Conservation (phyloP, 2,797 vertebrate species). For the Ctenopoma multispine region DNA sequence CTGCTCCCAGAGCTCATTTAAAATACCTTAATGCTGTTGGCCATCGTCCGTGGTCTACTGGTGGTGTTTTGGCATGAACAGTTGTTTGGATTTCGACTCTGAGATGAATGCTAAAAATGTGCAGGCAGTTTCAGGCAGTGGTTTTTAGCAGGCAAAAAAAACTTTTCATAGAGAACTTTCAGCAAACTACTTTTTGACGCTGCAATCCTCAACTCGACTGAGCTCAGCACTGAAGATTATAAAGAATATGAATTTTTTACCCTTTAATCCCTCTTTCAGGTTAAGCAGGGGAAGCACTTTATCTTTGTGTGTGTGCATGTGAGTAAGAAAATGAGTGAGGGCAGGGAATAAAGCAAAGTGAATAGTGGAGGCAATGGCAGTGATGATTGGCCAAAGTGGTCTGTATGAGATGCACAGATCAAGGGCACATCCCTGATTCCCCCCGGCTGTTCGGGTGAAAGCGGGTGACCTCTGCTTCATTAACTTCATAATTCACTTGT, state of each 20-base stretch:
- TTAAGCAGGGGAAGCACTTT: constrained; percentile 60
- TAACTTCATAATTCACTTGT: constrained; percentile 39
- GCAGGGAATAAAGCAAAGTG: constrained; percentile 24
- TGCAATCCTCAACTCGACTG: constrained; percentile 54
- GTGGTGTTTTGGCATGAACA: constrained; percentile 54
- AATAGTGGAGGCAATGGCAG: constrained; percentile 28
- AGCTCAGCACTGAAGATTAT: constrained; percentile 72
- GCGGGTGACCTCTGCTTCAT: constrained; percentile 63
- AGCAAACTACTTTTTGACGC: constrained; percentile 29
- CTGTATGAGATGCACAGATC: constrained; percentile 35
- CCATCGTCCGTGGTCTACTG: constrained; percentile 50
- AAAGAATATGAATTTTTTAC: constrained; percentile 53
- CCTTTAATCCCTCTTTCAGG: constrained; percentile 68
- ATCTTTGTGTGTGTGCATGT: constrained; percentile 40
- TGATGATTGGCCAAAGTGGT: constrained; percentile 45
- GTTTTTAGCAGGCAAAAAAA: constrained; percentile 34
- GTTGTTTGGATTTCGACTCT: constrained; percentile 58
- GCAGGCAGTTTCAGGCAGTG: constrained; percentile 37
- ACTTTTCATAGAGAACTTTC: constrained; percentile 44
- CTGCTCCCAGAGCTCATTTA: constrained; percentile 44
- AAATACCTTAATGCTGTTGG: constrained; percentile 57
- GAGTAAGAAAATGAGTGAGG: constrained; percentile 1
- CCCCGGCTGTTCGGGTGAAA: constrained; percentile 42
- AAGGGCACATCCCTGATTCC: constrained; percentile 52
- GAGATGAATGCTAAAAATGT: constrained; percentile 60